Evolutionary conservation across 2,113 vertebrate genomes (phyloP).

Genomic region (Muntiacus muntjak): DNA sequence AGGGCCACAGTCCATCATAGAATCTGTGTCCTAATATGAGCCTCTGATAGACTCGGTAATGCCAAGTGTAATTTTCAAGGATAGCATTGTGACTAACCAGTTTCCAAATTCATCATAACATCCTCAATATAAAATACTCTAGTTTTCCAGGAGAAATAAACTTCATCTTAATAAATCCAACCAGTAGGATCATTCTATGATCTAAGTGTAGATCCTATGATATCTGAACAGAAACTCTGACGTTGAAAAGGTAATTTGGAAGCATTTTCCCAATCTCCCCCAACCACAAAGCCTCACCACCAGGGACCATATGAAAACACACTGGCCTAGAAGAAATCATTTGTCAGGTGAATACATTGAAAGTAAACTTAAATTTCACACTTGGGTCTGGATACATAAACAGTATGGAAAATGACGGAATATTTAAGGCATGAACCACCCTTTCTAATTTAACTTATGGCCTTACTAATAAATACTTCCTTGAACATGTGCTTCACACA

Average conservation of each 20-base stretch:
- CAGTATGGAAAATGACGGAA: conserved; percentile 43
- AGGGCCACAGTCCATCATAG: not conserved
- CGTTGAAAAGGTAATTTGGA: not conserved
- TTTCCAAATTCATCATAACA: not conserved
- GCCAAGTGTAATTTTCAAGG: not conserved
- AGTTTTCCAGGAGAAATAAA: not conserved
- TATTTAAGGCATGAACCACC: conserved; percentile 50
- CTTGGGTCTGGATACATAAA: conserved; percentile 38
- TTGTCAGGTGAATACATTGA: conserved; percentile 29
- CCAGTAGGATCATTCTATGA: not conserved
- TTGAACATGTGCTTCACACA: conserved; percentile 68
- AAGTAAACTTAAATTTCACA: conserved; percentile 58
- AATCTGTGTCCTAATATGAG: not conserved
- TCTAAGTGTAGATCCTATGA: not conserved
- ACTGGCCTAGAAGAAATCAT: conserved; percentile 1
- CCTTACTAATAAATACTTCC: conserved; percentile 71
- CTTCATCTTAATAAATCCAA: not conserved
- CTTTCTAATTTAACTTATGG: conserved; percentile 63
- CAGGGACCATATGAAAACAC: not conserved
- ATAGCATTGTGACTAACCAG: not conserved
- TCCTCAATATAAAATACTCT: not conserved
- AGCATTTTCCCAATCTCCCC: not conserved
- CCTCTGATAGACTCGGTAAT: rapidly evolving
- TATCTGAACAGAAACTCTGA: not conserved
- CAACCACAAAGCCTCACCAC: not conserved